A percentile compares a stretch with the other conserved stretches of the same genome.
Evolutionary conservation across 2,888 invertebrate genomes (phyloP).

Genomic region (Alentia gelatinosa): DNA sequence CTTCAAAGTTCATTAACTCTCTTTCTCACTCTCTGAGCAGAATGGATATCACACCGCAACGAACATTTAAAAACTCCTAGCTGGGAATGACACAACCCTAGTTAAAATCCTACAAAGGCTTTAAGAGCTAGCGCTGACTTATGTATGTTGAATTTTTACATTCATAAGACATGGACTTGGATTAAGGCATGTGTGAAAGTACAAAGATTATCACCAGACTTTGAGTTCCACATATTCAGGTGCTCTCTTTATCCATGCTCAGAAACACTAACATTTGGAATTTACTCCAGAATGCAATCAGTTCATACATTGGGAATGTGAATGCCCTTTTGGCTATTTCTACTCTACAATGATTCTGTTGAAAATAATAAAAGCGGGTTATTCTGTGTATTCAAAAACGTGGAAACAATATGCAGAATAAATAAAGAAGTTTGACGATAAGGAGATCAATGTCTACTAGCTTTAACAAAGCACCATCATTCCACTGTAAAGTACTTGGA

Average conservation of each 20-base stretch:
- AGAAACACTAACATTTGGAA: neutral
- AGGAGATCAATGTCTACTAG: neutral
- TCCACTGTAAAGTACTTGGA: neutral
- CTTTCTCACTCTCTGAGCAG: no score
- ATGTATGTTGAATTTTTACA: no score
- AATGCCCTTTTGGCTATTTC: neutral
- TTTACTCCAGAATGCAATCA: neutral
- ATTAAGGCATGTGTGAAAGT: slow-evolving; percentile 1
- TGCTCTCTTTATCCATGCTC: neutral
- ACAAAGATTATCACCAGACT: neutral
- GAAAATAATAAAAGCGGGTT: neutral
- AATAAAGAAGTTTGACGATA: neutral
- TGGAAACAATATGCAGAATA: neutral
- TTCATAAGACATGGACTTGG: neutral
- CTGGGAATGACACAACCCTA: no score
- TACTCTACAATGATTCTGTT: neutral
- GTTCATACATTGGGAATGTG: neutral
- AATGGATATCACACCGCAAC: no score
- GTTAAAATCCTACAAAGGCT: no score
- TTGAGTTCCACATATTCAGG: neutral
- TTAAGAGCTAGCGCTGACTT: no score
- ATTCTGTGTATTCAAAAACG: neutral
- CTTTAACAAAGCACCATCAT: slow-evolving; percentile 1
- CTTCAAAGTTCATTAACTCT: no score
- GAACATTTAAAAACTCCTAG: no score